Percentiles rank a stretch among this genome's conserved stretches.
These are phyloP conservation scores for Amazona vittata DNA, from an alignment of 2,113 vertebrate species.

Conservation along the genomic window DNA sequence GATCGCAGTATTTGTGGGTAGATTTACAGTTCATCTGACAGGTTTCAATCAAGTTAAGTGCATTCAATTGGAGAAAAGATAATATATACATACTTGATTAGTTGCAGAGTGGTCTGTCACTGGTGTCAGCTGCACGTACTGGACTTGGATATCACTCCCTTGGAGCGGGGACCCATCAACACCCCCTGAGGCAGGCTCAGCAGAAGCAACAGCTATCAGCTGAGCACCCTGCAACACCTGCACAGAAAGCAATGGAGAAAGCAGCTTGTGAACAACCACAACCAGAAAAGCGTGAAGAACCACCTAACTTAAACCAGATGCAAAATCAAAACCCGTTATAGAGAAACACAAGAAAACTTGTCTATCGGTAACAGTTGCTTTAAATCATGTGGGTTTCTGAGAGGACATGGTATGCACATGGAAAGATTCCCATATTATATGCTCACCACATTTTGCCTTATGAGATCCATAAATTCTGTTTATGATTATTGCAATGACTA, in stretches of 20 bases:
- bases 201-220: constrained; percentile 94
- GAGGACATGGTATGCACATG: not conserved
- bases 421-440: not conserved
- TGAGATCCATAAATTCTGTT: not conserved
- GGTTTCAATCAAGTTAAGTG: not conserved
- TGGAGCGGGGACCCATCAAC: constrained; percentile 91
- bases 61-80: not conserved
- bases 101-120: constrained; percentile 86
- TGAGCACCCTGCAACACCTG: constrained; percentile 95
- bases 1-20: not conserved
- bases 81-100: constrained; percentile 79
- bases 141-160: constrained; percentile 95
- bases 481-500: not conserved
- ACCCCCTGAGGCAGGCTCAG: constrained; percentile 82
- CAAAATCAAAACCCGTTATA: not conserved
- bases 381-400: not conserved
- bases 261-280: not conserved
- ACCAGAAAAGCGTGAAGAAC: fast-evolving
- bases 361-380: not conserved
- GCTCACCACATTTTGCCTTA: not conserved
- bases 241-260: not conserved
- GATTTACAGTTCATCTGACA: not conserved
- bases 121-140: constrained; percentile 93
- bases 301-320: not conserved
- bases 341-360: not conserved